Conservation (phyloP, 2,888 invertebrate genomes). For the Norana najaformis region DNA sequence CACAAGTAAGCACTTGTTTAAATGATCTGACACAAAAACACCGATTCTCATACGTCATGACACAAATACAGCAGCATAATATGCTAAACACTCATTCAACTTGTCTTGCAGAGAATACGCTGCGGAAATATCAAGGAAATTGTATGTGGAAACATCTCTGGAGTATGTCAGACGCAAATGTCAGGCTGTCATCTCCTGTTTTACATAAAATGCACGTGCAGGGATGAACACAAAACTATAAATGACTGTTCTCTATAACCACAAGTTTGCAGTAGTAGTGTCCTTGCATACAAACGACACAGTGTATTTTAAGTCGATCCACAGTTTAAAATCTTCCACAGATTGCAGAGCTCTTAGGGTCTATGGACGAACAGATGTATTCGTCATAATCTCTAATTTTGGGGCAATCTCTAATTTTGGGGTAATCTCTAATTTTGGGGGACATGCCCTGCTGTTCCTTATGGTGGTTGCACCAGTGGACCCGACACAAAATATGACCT, state of each 20-base stretch:
- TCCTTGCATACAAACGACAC: neutral
- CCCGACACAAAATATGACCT: neutral
- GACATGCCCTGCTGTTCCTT: too few species aligned
- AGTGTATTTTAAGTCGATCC: neutral
- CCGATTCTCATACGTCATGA: too few species aligned
- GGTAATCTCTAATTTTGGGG: too few species aligned
- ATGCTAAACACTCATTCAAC: neutral
- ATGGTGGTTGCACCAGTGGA: neutral
- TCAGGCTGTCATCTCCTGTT: neutral
- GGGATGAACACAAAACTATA: neutral
- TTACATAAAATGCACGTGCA: neutral
- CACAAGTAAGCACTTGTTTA: too few species aligned
- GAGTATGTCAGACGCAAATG: too few species aligned
- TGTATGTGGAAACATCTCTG: neutral
- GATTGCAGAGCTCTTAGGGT: neutral
- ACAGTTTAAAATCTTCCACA: neutral
- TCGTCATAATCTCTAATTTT: neutral
- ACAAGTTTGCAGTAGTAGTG: neutral
- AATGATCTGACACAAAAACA: too few species aligned
- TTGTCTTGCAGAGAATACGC: neutral
- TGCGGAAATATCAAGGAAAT: neutral
- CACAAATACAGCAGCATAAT: too few species aligned
- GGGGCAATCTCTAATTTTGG: too few species aligned
- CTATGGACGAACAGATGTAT: neutral
- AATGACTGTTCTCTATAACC: neutral